phyloP scores from a whole-genome alignment of 2,888 invertebrate species.

The Pandemis heparana region DNA sequence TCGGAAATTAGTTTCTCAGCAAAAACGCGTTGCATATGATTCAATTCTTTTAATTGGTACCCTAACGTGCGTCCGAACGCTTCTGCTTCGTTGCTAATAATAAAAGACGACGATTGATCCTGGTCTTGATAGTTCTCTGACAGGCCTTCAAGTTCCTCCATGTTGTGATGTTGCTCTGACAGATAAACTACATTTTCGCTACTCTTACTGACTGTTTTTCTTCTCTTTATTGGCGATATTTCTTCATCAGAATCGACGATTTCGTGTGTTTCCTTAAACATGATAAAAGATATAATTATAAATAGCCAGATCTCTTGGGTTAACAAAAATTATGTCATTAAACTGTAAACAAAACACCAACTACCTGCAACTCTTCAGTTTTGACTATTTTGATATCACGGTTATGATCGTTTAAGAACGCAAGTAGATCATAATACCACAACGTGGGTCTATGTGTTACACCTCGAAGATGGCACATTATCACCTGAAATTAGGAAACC shows the following conservation, averaged over 20 bases:
- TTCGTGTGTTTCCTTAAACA: slow-evolving; percentile 19
- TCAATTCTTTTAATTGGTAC: slow-evolving; percentile 53
- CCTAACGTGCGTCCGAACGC: slow-evolving; percentile 54
- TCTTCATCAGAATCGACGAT: slow-evolving; percentile 34
- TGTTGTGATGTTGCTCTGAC: slow-evolving; percentile 18
- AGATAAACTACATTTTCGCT: slow-evolving; percentile 17
- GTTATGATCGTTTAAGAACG: slow-evolving; percentile 43
- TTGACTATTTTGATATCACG: background rate
- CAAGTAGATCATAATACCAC: slow-evolving; percentile 55
- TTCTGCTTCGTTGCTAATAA: slow-evolving; percentile 41
- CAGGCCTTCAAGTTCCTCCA: slow-evolving; percentile 2
- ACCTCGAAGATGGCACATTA: slow-evolving; percentile 27
- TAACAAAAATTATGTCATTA: background rate
- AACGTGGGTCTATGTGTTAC: slow-evolving; percentile 46
- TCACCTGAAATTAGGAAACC: slow-evolving; percentile 45
- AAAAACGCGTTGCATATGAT: slow-evolving; percentile 51
- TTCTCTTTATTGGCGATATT: background rate
- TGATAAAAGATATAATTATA: background rate
- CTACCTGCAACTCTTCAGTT: background rate
- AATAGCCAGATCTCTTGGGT: background rate
- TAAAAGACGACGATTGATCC: background rate
- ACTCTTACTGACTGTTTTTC: background rate
- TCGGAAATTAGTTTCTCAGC: slow-evolving; percentile 64
- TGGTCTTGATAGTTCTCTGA: slow-evolving; percentile 12
- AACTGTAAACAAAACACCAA: background rate